Conservation (phyloP, 2,888 invertebrate species). For the Falcaria lacertinaria region DNA sequence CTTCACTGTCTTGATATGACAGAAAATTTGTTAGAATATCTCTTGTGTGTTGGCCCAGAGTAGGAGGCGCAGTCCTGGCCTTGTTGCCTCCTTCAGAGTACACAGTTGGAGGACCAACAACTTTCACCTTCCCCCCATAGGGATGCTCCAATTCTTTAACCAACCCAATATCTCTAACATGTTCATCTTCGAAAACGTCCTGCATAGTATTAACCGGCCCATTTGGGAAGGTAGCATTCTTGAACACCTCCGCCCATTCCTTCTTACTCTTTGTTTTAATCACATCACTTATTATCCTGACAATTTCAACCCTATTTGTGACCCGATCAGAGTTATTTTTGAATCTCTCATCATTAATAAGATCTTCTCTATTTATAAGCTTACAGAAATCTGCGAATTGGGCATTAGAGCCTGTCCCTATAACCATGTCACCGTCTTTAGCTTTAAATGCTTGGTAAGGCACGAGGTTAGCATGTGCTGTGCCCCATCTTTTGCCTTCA, state of each 20-base stretch:
- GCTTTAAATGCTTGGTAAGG: slow-evolving; percentile 96
- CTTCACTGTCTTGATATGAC: slow-evolving; percentile 80
- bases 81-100: slow-evolving; percentile 87
- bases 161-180: slow-evolving; percentile 85
- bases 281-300: slow-evolving; percentile 80
- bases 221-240: slow-evolving; percentile 88
- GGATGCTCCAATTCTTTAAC: slow-evolving; percentile 87
- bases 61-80: slow-evolving; percentile 88
- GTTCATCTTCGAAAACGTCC: slow-evolving; percentile 93
- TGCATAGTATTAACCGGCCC: slow-evolving; percentile 93
- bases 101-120: slow-evolving; percentile 92
- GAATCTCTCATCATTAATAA: slow-evolving; percentile 83
- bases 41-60: slow-evolving; percentile 92
- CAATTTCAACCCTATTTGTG: slow-evolving; percentile 84
- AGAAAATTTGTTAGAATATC: slow-evolving; percentile 85
- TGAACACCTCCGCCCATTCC: slow-evolving; percentile 87
- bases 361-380: slow-evolving; percentile 78
- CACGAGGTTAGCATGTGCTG: slow-evolving; percentile 95
- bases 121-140: slow-evolving; percentile 83
- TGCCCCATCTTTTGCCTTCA: slow-evolving; percentile 92
- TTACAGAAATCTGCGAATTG: slow-evolving; percentile 88
- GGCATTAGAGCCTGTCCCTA: slow-evolving; percentile 92
- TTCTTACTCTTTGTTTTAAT: slow-evolving; percentile 82
- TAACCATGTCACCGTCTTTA: slow-evolving; percentile 89
- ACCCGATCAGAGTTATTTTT: slow-evolving; percentile 87